Conservation (phyloP, 2,888 invertebrate genomes). For the Copidosoma aretas region DNA sequence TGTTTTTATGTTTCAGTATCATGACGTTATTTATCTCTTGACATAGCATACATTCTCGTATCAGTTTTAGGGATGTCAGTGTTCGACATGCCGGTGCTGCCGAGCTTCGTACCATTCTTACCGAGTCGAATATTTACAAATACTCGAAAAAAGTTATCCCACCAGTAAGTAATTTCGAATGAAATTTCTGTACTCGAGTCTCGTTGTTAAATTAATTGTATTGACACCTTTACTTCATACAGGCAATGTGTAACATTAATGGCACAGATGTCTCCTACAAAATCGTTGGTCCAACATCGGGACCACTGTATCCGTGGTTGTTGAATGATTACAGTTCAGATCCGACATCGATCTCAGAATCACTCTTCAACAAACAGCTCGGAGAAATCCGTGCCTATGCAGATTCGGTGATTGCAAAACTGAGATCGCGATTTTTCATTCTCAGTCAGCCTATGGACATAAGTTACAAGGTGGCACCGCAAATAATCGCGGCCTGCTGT, state of each 20-base stretch:
- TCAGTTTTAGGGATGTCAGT: constrained; percentile 45
- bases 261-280: constrained; percentile 45
- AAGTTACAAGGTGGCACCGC: constrained; percentile 45
- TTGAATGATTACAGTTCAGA: constrained; percentile 41
- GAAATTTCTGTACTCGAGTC: not conserved
- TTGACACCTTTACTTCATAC: constrained; percentile 8
- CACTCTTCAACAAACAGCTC: constrained; percentile 42
- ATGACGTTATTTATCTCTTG: constrained; percentile 1
- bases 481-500: constrained; percentile 49
- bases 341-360: constrained; percentile 31
- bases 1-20: constrained; percentile 3
- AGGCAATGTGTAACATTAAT: constrained; percentile 43
- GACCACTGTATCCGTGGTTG: constrained; percentile 46
- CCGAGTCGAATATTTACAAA: constrained; percentile 43
- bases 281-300: constrained; percentile 43
- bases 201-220: not conserved
- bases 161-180: constrained; percentile 24
- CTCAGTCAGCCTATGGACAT: constrained; percentile 46
- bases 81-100: constrained; percentile 41
- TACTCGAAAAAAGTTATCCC: constrained; percentile 40
- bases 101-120: constrained; percentile 31
- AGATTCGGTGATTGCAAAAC: constrained; percentile 43
- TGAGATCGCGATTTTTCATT: constrained; percentile 45
- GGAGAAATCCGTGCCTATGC: constrained; percentile 42
- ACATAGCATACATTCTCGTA: constrained; percentile 4